phyloP scores from a whole-genome alignment of 2,888 invertebrate genomes.

The Agrotis clavis region DNA sequence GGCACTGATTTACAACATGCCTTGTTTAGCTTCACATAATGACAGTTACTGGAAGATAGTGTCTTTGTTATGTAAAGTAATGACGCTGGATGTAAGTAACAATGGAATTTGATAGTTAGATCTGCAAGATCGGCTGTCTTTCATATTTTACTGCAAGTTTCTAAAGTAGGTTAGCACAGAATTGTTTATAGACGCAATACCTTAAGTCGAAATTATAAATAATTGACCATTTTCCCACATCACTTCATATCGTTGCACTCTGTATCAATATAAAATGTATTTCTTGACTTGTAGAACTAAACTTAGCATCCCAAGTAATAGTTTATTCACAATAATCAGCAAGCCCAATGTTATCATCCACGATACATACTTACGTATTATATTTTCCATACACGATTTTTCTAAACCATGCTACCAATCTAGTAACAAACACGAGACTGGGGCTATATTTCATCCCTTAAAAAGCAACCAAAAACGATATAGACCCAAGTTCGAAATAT shows the following conservation, averaged over 20 bases:
- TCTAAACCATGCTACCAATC: not conserved
- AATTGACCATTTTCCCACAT: not conserved
- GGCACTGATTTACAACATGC: slow-evolving; percentile 57
- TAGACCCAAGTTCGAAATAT: not conserved
- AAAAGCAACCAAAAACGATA: not conserved
- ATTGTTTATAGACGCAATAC: not conserved
- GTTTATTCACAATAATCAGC: not conserved
- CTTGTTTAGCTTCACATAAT: slow-evolving; percentile 50
- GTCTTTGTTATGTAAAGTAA: slow-evolving; percentile 55
- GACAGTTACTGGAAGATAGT: slow-evolving; percentile 50
- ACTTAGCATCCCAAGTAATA: too few species aligned
- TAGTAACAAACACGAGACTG: not conserved
- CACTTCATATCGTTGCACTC: not conserved
- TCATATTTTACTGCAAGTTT: slow-evolving; percentile 34
- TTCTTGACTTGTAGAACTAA: not conserved
- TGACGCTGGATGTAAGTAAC: slow-evolving; percentile 30
- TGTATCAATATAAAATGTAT: not conserved
- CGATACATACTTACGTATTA: not conserved
- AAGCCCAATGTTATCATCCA: not conserved
- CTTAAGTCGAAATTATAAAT: not conserved
- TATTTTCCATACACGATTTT: not conserved
- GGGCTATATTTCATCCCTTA: not conserved
- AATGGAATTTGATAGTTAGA: slow-evolving; percentile 26
- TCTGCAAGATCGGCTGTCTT: slow-evolving; percentile 26
- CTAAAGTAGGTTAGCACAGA: not conserved